Conservation (phyloP, 1,140 invertebrate species). For the Polypedilum pembai region DNA sequence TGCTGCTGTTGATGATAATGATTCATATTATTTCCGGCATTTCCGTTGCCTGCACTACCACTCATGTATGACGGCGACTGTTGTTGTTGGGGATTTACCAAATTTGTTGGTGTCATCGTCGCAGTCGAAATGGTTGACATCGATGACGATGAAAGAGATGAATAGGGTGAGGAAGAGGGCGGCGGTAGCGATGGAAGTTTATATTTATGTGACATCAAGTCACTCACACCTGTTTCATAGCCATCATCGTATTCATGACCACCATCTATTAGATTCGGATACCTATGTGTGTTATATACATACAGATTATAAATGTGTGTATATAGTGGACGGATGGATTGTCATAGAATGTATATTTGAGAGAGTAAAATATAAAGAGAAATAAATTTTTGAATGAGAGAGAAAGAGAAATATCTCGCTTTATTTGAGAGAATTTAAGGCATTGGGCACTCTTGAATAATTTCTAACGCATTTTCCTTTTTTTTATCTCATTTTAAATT, state of each 20-base stretch:
- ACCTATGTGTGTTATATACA: background rate
- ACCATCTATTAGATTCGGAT: slow-evolving; percentile 24
- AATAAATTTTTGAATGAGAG: background rate
- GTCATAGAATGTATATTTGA: background rate
- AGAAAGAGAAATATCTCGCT: too few relatives aligned
- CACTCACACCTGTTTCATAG: slow-evolving; percentile 75
- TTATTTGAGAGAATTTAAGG: too few relatives aligned
- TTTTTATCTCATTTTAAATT: too few relatives aligned
- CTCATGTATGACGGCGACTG: slow-evolving; percentile 5
- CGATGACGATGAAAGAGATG: slow-evolving; percentile 29
- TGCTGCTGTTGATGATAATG: slow-evolving; percentile 29
- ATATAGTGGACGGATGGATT: too few relatives aligned
- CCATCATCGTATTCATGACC: slow-evolving; percentile 56
- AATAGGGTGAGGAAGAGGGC: background rate
- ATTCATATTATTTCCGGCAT: slow-evolving; percentile 9
- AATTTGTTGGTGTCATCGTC: slow-evolving; percentile 20
- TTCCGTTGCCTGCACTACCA: background rate
- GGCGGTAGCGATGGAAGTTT: slow-evolving; percentile 45
- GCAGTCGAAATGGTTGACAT: slow-evolving; percentile 15
- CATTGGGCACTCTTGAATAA: too few relatives aligned
- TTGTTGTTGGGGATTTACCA: slow-evolving; percentile 21
- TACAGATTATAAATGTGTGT: background rate
- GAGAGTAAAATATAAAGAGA: background rate
- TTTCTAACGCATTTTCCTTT: too few relatives aligned
- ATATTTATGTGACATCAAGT: slow-evolving; percentile 55